Conservation (phyloP, 2,113 vertebrate species). For the Dicerorhinus sumatrensis region DNA sequence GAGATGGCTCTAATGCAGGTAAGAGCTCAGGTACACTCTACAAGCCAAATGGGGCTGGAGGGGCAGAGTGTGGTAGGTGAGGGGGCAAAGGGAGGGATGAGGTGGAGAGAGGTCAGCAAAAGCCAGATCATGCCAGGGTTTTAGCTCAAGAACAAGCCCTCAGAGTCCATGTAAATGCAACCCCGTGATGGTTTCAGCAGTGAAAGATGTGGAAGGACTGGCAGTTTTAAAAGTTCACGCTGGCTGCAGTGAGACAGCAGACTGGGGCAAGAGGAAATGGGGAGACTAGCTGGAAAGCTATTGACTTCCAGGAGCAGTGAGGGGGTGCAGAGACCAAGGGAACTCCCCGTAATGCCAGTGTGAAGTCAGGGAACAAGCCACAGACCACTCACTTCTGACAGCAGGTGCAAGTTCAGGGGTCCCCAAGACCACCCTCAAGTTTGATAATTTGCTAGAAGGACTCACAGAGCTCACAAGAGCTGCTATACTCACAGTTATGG, state of each 20-base stretch:
- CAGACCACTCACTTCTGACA: not conserved
- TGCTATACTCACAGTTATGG: not conserved
- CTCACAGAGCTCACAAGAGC: not conserved
- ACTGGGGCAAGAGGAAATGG: not conserved
- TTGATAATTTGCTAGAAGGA: not conserved
- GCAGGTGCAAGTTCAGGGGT: not conserved
- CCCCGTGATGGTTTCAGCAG: not conserved
- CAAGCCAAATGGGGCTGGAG: not conserved
- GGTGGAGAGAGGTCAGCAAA: not conserved
- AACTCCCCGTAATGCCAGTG: rapidly evolving
- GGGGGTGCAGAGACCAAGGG: not conserved
- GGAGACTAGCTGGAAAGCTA: not conserved
- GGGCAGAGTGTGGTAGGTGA: not conserved
- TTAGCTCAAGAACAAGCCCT: not conserved
- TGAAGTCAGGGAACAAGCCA: not conserved
- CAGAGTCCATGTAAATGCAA: not conserved
- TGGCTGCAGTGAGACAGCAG: not conserved
- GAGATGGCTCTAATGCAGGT: not conserved
- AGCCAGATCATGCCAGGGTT: not conserved
- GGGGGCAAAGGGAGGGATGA: not conserved
- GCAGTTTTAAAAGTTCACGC: not conserved
- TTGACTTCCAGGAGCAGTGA: not conserved
- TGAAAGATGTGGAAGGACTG: not conserved
- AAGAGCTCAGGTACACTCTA: not conserved
- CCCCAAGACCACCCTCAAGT: not conserved